Conservation (phyloP, 2,797 vertebrate genomes). For the Argyrosomus regius region DNA sequence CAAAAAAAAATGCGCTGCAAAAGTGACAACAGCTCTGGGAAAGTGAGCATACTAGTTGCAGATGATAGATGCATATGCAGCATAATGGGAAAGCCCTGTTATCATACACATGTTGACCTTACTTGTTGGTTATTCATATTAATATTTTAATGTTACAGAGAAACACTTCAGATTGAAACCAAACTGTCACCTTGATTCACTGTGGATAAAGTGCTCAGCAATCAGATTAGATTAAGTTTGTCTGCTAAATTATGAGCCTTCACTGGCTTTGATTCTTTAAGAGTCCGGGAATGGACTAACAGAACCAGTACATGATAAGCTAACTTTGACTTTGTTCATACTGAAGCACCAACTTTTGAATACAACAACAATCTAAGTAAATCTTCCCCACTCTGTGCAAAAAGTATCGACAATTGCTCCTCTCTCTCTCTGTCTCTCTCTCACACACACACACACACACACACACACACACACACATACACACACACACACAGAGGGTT, state of each 20-base stretch:
- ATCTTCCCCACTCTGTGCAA: background rate
- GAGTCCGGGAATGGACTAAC: background rate
- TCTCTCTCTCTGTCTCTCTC: background rate
- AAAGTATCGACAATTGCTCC: background rate
- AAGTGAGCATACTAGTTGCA: no score
- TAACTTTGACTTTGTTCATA: no score
- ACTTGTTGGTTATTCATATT: background rate
- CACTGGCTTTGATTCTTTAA: background rate
- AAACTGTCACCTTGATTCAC: background rate
- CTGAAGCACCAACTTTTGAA: background rate
- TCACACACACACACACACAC: background rate
- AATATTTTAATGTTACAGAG: background rate
- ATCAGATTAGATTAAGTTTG: background rate
- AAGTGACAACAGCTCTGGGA: no score
- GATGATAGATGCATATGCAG: no score
- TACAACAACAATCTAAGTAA: constrained; percentile 8
- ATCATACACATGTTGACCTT: background rate
- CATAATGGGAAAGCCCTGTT: background rate
- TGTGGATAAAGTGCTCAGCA: background rate
- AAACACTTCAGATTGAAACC: background rate
- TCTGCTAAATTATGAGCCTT: background rate
- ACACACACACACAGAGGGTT: constrained; percentile 15
- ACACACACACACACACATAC: constrained; percentile 7
- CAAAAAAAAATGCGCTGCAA: no score
- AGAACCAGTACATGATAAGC: background rate